These are phyloP conservation scores for Rhinoderma darwinii DNA, from an alignment of 2,113 vertebrate species.

Conservation along the genomic window DNA sequence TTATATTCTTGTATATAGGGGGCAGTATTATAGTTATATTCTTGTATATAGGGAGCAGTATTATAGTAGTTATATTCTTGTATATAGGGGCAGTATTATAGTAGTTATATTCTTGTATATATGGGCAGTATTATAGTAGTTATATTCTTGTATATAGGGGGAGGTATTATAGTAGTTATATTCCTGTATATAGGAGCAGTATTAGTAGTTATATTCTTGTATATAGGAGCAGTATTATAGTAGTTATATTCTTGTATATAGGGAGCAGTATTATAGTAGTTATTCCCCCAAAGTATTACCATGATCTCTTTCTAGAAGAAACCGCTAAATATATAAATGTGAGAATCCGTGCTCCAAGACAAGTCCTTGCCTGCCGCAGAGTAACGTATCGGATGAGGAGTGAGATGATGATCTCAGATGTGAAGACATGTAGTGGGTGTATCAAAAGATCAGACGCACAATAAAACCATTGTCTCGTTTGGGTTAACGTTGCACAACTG, in stretches of 20 bases:
- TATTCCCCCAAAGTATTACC: too few species aligned
- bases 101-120: constrained; percentile 12
- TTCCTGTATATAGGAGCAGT: background rate
- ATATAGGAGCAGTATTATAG: background rate
- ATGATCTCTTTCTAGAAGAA: too few species aligned
- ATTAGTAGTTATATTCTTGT: background rate
- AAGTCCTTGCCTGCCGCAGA: background rate
- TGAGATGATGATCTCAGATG: background rate
- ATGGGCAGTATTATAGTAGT: constrained; percentile 1
- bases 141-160: background rate
- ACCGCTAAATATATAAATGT: too few species aligned
- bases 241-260: too few species aligned
- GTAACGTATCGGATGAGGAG: background rate
- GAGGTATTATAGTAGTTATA: constrained; percentile 6
- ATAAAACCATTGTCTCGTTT: background rate
- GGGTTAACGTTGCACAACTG: background rate
- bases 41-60: background rate
- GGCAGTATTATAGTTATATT: constrained; percentile 1
- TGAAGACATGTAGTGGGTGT: background rate
- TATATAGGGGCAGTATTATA: background rate
- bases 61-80: constrained; percentile 14
- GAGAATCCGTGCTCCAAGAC: too few species aligned
- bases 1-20: background rate
- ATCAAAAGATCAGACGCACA: background rate
- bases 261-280: background rate